A percentile compares a stretch with the other conserved stretches of the same genome.
Conservation (phyloP, 2,797 vertebrate species). For the Rhinogobio ventralis region DNA sequence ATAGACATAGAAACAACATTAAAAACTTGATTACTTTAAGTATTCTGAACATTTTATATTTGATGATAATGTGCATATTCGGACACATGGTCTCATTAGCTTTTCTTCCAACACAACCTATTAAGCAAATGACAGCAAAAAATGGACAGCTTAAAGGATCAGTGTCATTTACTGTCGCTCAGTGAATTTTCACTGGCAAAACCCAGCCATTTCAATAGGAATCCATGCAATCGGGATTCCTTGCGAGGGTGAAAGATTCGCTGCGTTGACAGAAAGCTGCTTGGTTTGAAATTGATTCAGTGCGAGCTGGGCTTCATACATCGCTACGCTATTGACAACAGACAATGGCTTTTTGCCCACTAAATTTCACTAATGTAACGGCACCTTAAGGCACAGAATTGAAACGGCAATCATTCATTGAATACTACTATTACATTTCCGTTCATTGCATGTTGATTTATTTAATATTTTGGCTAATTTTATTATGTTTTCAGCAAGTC, state of each 20-base stretch:
- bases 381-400: neutral
- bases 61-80: neutral
- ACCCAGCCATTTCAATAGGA: neutral
- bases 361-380: neutral
- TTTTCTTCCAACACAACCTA: neutral
- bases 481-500: neutral
- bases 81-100: neutral
- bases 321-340: neutral
- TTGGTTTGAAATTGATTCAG: neutral
- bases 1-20: too few relatives aligned
- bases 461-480: neutral
- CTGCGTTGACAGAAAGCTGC: neutral
- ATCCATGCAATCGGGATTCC: neutral
- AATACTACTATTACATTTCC: neutral
- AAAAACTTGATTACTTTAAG: neutral
- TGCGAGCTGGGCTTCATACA: neutral
- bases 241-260: neutral
- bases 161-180: neutral
- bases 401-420: neutral
- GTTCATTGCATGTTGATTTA: neutral
- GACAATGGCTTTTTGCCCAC: neutral
- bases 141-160: neutral
- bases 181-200: neutral
- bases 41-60: neutral
- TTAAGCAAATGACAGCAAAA: neutral